Evolutionary conservation across 2,113 vertebrate genomes (phyloP), one percentile per base, ranked within the genome.

Genomic region (Pavo muticus): DNA sequence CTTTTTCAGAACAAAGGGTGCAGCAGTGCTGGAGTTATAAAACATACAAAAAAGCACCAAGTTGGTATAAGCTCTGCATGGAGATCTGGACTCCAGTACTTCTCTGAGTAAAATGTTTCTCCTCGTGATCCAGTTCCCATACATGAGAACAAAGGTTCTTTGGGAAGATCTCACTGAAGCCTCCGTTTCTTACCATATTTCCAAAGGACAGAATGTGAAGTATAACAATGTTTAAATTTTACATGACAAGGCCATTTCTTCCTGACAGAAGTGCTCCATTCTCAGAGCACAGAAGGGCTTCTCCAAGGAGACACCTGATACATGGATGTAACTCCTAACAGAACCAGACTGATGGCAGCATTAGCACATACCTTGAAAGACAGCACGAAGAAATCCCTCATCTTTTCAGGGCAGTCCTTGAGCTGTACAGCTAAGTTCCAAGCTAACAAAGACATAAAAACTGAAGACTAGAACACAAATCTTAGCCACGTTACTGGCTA

Each of bases 361-460:
- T 32, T 47, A 82, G 9, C 29, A 93, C 72, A 3, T 97, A 98
- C 99, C 98, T 99, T 98, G 90, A 98, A 99, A 63, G 98, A 99
- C 75, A 99, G 94, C 13, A 98, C 92, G 95, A 99, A 99, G 97
- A 99, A 99, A 79, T 99, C 98, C 95, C 98, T 98, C 98, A 99
- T 99, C 91, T 94, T 97, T 87, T 95, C 93, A 91, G 97, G 98
- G 40, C 96, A 97, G 83, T 74, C 97, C 84, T 97, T 96, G 57
- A 97, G 98, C 87, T 98, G 98, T 85, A 99, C 96, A 87, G 98
- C 99, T 42, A 98, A 96, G 92, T 99, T 99, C 99, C 99, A 99
- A 84, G 99, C 99, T 99, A 93, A 87, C 40, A 97, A 91, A 96
- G 89, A 90, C 48, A 97, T 3, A 47, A 91, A 29, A 92, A 74